A percentile compares a stretch with the other conserved stretches of the same genome.
These are phyloP conservation scores for Phaenicophaeus curvirostris DNA, from an alignment of 2,797 vertebrate species.

Conservation along the genomic window DNA sequence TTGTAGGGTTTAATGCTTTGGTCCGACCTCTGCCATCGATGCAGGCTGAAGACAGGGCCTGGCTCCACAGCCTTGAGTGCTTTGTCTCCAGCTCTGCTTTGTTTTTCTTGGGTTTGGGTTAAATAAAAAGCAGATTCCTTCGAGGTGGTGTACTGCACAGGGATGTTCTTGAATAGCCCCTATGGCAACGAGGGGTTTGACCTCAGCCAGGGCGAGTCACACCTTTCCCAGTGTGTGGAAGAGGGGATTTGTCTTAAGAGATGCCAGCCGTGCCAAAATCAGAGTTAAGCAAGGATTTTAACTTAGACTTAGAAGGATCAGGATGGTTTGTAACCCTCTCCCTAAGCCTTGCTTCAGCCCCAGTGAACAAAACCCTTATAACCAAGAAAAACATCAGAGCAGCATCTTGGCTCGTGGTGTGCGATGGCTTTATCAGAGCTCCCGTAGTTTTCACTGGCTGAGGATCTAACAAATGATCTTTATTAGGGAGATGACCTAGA, in stretches of 20 bases:
- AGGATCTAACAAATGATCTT: neutral
- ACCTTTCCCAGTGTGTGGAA: neutral
- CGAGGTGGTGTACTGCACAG: rapidly evolving
- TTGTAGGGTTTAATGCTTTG: neutral
- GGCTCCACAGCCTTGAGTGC: neutral
- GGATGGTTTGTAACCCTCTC: neutral
- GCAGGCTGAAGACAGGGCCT: neutral
- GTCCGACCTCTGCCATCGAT: neutral
- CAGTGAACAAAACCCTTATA: neutral
- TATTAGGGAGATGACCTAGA: neutral
- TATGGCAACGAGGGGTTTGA: neutral
- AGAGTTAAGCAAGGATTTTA: neutral
- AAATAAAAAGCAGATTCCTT: neutral
- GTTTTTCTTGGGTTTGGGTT: neutral
- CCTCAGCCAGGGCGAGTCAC: neutral
- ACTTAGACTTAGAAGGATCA: neutral
- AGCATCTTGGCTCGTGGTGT: neutral
- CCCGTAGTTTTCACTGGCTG: neutral
- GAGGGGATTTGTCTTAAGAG: neutral
- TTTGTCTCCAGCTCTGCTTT: neutral
- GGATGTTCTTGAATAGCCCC: neutral
- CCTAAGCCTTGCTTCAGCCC: neutral
- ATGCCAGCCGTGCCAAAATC: rapidly evolving
- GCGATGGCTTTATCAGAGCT: neutral
- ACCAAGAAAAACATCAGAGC: neutral